phyloP scores from a whole-genome alignment of 2,797 vertebrate species.

The Holocentrus rufus region DNA sequence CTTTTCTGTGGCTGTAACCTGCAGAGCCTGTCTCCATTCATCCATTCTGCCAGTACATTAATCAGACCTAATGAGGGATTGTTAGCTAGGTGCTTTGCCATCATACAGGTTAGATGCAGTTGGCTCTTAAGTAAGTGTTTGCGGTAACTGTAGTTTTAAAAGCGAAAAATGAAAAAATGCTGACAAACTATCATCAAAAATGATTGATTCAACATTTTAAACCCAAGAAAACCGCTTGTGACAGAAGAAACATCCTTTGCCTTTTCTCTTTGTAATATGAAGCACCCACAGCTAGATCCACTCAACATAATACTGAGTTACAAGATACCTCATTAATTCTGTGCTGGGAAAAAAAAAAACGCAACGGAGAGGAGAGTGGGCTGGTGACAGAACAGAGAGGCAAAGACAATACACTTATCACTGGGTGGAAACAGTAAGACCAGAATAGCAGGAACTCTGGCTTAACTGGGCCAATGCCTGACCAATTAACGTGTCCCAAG shows the following conservation, averaged over 20 bases:
- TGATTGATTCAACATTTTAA: conserved; percentile 22
- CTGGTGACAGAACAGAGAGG: conserved; percentile 20
- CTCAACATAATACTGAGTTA: neutral
- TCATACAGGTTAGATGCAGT: neutral
- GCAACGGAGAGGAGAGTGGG: neutral
- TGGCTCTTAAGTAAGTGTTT: conserved; percentile 4
- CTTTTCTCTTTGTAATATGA: conserved; percentile 26
- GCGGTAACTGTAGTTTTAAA: conserved; percentile 34
- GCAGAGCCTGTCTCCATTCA: neutral
- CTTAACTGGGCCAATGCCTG: conserved; percentile 53
- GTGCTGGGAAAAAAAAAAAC: conserved; percentile 15
- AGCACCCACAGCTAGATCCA: conserved; percentile 3
- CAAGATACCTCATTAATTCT: conserved; percentile 35
- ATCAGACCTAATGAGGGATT: neutral
- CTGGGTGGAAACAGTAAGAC: conserved; percentile 10
- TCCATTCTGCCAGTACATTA: neutral
- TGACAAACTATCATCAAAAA: conserved; percentile 16
- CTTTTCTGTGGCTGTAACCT: neutral
- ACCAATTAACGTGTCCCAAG: conserved; percentile 50
- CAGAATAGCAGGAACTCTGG: conserved; percentile 13
- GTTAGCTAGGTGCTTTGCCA: conserved; percentile 2
- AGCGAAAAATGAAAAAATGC: no score
- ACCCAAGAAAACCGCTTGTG: neutral
- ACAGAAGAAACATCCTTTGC: conserved; percentile 13
- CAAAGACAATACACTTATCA: conserved; percentile 43